Base-by-base conservation (phyloP, 1,140 invertebrate genomes). In the Saxidomus purpurata region DNA sequence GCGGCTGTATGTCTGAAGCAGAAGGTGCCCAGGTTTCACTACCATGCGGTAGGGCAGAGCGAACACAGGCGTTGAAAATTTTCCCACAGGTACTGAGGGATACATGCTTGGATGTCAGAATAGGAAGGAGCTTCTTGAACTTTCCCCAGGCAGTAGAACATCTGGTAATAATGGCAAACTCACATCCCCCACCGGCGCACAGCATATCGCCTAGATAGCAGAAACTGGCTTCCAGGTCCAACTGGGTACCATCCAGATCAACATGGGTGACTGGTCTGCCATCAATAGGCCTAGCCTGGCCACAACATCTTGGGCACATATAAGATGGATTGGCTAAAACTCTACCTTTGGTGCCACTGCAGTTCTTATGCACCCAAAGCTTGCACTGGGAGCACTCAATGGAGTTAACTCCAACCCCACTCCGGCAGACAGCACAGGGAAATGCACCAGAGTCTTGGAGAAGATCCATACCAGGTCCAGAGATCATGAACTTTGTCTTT, bases 131-230 rank as follows among this genome's bases (percentile, higher is more conserved):
- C 43, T 43, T 43, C 15, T 15, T 43, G 43, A 43, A 43, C 31
- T 79, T 79, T n/a, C 31, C 31, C 74, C 74, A 49, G 74, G 71
- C 22, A 79, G 74, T 22, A 17, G 25, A 25, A 40, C 31, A 34
- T 22, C 74, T 47, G 11, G 74, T 79, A 11, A 13, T 79, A 22
- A 28, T 22, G 0, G 74, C 74, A 47, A 79, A 40, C 8, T 79
- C 36, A 49, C 74, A 79, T 0, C 52, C 49, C 8, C n/a, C 34
- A 11, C 40, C 43, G 15, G 43, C 49, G 22, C 15, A 81, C 8
- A 38, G 55, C n/a, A n/a, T 81, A 31, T 81, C 79, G 22, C 79
- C 79, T 8, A 81, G 79, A 59, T 81, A 81, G 28, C 79, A 81
- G 79, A 81, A 81, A 22, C 17, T 1, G 17, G 36, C 43, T 43